These are phyloP conservation scores for Pagrus major DNA, from an alignment of 2,113 vertebrate species.

Conservation along the genomic window DNA sequence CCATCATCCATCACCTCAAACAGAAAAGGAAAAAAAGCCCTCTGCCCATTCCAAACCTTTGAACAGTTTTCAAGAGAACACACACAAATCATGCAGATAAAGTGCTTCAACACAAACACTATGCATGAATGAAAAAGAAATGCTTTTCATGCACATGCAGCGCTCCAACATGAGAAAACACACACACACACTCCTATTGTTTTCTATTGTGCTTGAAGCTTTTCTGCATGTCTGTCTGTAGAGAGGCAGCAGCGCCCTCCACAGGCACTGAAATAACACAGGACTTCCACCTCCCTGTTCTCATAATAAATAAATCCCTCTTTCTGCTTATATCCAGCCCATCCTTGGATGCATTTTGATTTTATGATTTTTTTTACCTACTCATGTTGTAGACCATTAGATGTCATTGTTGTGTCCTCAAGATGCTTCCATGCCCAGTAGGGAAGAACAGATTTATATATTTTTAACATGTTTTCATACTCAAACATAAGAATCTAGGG, in stretches of 20 bases:
- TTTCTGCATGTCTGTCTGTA: conserved; percentile 1
- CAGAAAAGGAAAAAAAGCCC: background rate
- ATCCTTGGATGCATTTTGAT: too few species aligned
- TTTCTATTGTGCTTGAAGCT: background rate
- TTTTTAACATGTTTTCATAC: background rate
- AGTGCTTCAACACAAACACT: background rate
- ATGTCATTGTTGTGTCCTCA: background rate
- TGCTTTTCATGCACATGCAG: background rate
- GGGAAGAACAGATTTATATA: background rate
- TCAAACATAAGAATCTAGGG: background rate
- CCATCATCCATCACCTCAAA: background rate
- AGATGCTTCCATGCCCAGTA: background rate
- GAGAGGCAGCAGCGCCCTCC: conserved; percentile 50
- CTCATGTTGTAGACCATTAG: background rate
- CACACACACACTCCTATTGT: conserved; percentile 2
- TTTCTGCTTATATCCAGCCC: background rate
- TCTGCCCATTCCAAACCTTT: background rate
- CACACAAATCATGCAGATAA: background rate
- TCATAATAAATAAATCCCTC: background rate
- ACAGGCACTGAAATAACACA: conserved; percentile 16
- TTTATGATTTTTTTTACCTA: background rate
- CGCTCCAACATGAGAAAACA: background rate
- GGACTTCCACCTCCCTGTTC: background rate
- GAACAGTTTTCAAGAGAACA: background rate
- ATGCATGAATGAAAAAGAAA: background rate